Evolutionary conservation across 2,888 invertebrate genomes (phyloP), one percentile per base, ranked within the genome.

Genomic region (Orthosia gothica): DNA sequence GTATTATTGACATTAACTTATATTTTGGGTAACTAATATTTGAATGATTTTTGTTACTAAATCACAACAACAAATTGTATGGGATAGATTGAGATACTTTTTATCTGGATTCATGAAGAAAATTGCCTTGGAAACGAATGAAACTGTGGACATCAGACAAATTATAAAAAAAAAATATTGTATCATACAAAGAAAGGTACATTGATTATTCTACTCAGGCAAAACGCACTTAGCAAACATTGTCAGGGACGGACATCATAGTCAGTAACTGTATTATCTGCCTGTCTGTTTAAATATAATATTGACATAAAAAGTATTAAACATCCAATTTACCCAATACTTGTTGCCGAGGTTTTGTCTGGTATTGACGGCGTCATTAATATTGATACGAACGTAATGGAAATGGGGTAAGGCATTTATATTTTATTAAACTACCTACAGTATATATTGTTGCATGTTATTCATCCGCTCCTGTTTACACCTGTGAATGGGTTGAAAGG

Each of bases 331-430:
- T 47, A 59, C 18, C 13, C 4, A 40, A n/a, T 18, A 79, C 62
- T 67, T 72, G 63, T 50, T 67, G 50, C 55, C 1, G 32, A 40
- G 64, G 81, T 68, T 79, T 79, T 23, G 68, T 52, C n/a, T 74
- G 50, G n/a, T 68, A 68, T 64, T 80, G 80, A 79, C 54, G 55
- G 59, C 45, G 12, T 55, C 45, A 80, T 80, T 64, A 79, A 79
- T 66, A 78, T 79, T 67, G 58, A 78, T 64, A 50, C n/a, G 20
- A 50, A 23, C 59, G 63, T 67, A 80, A 80, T 74, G 59, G 63
- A 74, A 74, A 16, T 67, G 18, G 50, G 5, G 32, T 9, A 45
- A 71, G 4, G 49, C 26, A 23, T 55, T 23, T n/a, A 72, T 61
- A 61, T 63, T 76, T 79, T 79, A 61, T 65, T 47, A 32, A 72